Conservation (phyloP, 2,797 vertebrate genomes). For the Limosa lapponica region DNA sequence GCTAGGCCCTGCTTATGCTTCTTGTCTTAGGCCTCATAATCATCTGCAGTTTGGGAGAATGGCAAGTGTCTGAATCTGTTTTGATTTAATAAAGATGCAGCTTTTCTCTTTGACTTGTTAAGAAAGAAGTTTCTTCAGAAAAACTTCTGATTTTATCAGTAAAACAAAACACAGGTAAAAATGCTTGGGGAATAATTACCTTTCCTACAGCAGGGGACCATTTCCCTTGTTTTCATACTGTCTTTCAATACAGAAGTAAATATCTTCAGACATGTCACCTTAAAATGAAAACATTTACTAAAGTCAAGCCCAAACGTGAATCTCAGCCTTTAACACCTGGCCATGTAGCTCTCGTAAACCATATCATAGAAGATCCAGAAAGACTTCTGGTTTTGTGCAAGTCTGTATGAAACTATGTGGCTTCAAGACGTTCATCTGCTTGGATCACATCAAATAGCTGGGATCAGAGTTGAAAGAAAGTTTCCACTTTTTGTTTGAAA, state of each 20-base stretch:
- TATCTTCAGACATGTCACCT: neutral
- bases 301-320: neutral
- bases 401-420: neutral
- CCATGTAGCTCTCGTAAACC: neutral
- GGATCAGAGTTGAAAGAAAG: neutral
- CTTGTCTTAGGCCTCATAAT: conserved; percentile 24
- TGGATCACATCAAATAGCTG: neutral
- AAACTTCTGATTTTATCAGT: neutral
- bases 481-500: neutral
- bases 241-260: neutral
- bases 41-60: conserved; percentile 19
- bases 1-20: conserved; percentile 41
- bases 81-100: neutral
- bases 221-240: neutral
- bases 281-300: neutral
- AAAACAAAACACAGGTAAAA: neutral
- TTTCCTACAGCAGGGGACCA: neutral
- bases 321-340: neutral
- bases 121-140: neutral
- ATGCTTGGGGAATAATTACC: neutral
- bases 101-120: neutral
- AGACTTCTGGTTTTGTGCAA: neutral
- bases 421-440: neutral
- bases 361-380: rapidly evolving
- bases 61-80: conserved; percentile 51